These are phyloP conservation scores for Sparus aurata DNA, from an alignment of 2,797 vertebrate genomes.

Conservation along the genomic window DNA sequence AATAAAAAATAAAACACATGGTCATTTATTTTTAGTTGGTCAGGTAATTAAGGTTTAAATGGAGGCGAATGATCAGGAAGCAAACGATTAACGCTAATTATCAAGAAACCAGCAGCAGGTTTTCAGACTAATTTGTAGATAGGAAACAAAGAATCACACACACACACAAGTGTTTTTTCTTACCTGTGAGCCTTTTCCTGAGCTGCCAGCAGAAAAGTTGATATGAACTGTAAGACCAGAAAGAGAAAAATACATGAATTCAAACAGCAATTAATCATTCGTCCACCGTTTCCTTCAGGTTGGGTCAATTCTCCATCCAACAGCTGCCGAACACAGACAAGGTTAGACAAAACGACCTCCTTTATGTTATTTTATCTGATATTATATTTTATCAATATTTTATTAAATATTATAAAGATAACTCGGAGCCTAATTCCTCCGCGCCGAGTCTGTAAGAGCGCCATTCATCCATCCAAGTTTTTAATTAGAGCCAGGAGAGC, in stretches of 20 bases:
- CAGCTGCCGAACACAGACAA: neutral
- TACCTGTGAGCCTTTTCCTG: constrained; percentile 80
- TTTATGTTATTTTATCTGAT: neutral
- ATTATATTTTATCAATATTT: neutral
- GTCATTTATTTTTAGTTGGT: constrained; percentile 22
- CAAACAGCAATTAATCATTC: constrained; percentile 24
- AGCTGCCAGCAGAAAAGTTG: constrained; percentile 70
- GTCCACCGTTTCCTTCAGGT: constrained; percentile 1
- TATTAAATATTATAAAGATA: neutral
- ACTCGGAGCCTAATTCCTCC: constrained; percentile 16
- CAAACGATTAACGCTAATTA: constrained; percentile 37
- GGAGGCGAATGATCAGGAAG: constrained; percentile 30
- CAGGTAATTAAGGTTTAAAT: constrained; percentile 42
- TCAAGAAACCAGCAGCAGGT: constrained; percentile 9
- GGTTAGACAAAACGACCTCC: neutral
- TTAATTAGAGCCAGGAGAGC: constrained; percentile 74
- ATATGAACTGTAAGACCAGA: constrained; percentile 75
- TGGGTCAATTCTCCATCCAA: neutral
- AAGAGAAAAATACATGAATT: constrained; percentile 21
- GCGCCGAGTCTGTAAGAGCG: constrained; percentile 32
- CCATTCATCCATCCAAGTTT: constrained; percentile 63
- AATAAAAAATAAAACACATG: neutral
- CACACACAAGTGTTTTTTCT: constrained; percentile 31
- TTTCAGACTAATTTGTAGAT: constrained; percentile 12
- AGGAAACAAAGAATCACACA: constrained; percentile 19